phyloP scores from a whole-genome alignment of 92 coral and sea anemone genomes.

The Actinernus sp. region DNA sequence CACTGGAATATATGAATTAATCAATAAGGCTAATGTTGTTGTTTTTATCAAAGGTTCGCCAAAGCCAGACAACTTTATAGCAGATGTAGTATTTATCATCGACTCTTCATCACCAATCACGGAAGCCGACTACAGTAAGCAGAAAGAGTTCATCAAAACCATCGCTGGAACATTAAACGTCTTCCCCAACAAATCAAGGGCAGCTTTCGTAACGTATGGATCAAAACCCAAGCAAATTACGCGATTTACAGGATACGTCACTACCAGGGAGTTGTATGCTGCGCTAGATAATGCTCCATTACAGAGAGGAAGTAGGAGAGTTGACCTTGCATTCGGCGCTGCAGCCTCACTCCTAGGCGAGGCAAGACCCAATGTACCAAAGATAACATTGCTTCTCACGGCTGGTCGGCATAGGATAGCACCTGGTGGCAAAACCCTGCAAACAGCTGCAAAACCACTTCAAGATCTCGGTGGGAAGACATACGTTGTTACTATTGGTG shows the following conservation, averaged over 20 bases:
- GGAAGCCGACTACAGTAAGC: conserved; percentile 16
- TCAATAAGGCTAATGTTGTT: too few relatives aligned
- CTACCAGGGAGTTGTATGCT: conserved; percentile 24
- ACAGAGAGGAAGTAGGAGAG: conserved; percentile 65
- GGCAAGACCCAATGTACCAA: conserved; percentile 64
- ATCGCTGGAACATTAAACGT: conserved; percentile 57
- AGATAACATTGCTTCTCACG: conserved; percentile 66
- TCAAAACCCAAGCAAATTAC: conserved; percentile 34
- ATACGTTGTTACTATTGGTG: conserved; percentile 79
- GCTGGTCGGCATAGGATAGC: conserved; percentile 61
- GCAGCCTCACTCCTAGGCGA: conserved; percentile 43
- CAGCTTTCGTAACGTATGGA: conserved; percentile 64
- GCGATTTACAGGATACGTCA: conserved; percentile 42
- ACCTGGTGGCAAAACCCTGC: conserved; percentile 28
- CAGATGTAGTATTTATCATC: conserved; percentile 69
- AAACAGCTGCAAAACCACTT: conserved; percentile 55
- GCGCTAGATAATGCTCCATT: conserved; percentile 52
- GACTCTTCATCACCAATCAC: conserved; percentile 61
- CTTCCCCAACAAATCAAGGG: conserved; percentile 49
- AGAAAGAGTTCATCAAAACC: conserved; percentile 62
- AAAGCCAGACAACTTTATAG: conserved; percentile 47
- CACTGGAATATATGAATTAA: too few relatives aligned
- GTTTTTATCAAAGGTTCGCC: conserved; percentile 35
- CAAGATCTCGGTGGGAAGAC: conserved; percentile 65
- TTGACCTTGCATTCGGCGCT: conserved; percentile 69